These are phyloP conservation scores for Philereme vetulata DNA, from an alignment of 2,888 invertebrate species.

Conservation along the genomic window DNA sequence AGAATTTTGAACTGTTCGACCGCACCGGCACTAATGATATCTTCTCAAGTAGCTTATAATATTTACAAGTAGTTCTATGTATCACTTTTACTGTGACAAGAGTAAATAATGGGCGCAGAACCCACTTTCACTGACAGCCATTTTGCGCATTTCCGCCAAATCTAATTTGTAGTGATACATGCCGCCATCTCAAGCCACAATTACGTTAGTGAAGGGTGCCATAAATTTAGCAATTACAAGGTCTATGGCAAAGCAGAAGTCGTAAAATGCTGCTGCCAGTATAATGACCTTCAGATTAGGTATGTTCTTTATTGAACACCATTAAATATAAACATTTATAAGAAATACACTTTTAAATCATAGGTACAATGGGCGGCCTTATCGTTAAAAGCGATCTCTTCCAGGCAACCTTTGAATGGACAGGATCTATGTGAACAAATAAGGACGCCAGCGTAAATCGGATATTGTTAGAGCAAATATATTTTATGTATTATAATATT, in stretches of 20 bases:
- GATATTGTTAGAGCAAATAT: no score
- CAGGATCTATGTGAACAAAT: no score
- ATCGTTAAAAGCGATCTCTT: no score
- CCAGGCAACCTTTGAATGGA: no score
- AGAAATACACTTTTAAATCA: background rate
- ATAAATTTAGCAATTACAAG: slow-evolving; percentile 81
- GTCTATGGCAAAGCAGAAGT: slow-evolving; percentile 64
- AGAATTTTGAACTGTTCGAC: no score
- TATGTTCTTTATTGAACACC: background rate
- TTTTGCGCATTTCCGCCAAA: slow-evolving; percentile 60
- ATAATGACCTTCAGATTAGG: background rate
- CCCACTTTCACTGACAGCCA: slow-evolving; percentile 62
- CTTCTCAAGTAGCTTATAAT: no score
- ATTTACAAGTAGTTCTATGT: no score
- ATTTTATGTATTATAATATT: no score
- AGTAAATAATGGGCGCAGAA: slow-evolving; percentile 39
- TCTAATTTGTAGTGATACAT: slow-evolving; percentile 81
- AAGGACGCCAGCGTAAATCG: no score
- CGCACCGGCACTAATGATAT: no score
- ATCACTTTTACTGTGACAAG: slow-evolving; percentile 21
- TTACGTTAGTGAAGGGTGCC: slow-evolving; percentile 75
- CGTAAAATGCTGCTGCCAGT: slow-evolving; percentile 59
- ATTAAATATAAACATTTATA: background rate
- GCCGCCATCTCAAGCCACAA: slow-evolving; percentile 71
- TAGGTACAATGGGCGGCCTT: no score